Evolutionary conservation across 2,113 vertebrate genomes (phyloP), one percentile per base, ranked within the genome.

Genomic region (Engraulis encrasicolus): DNA sequence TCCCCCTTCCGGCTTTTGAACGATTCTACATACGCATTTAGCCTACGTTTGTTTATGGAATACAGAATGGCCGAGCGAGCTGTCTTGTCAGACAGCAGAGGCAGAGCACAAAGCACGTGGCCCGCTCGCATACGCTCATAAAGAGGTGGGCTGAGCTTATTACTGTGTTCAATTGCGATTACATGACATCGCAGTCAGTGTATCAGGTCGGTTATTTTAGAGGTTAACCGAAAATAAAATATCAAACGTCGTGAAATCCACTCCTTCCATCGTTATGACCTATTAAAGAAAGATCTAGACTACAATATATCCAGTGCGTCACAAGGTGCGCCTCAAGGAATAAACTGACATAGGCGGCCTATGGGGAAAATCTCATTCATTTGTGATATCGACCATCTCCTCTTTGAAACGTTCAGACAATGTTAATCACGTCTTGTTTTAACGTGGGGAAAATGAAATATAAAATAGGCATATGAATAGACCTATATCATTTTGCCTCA

Each of bases 31-130:
- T 71, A 71, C 61, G 61, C 61, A 71, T 34, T 71, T 71, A 34
- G n/a, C 58, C 58, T 66, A 66, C 20, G 58, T 66, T 66, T 66
- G 58, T 66, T 66, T 58, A 58, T 58, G 54, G 54, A 19, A n/a
- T 58, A 58, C 54, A 58, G 54, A 66, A 66, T 66, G 58, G 58
- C 58, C 58, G 23, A 66, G 20, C 61, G 61, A 71, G 23, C 31
- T 71, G 61, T 34, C 61, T 71, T 71, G 61, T 71, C 61, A 71
- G 61, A 71, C 34, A 31, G 61, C 27, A 17, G 23, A 71, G 61
- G 61, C 27, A 17, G 23, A 71, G 27, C 61, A 71, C 61, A 31
- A 31, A 71, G 27, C 61, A 71, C 61, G 61, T 34, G 31, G 27
- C 61, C n/a, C 58, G 17, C 52, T 54, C 17, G 58, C n/a, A 61